Base-by-base conservation (phyloP, 2,797 vertebrate genomes). In the Amblyopsis hoosieri region DNA sequence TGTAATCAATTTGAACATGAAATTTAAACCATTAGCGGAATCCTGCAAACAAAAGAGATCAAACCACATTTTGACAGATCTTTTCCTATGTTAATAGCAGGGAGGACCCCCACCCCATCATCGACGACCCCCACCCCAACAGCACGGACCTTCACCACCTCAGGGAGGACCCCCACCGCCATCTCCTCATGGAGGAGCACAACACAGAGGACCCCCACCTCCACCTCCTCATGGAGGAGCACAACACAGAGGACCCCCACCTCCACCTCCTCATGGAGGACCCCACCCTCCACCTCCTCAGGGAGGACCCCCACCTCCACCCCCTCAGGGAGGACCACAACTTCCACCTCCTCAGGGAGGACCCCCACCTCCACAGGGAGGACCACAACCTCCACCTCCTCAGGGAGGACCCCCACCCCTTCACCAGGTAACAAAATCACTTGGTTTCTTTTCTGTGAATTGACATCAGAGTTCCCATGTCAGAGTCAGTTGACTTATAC, bases 361-460 rank as follows among this genome's bases (percentile, higher is more conserved):
- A 42, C 37, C 37, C 0, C 7, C 7, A 52, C 12, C 12, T 3
- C 23, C 23, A 3, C n/a, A 48, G 58, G 37, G 37, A 42, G 33
- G 33, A 37, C 33, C 33, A 6, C 33, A 5, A 51, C 50, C 0
- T 19, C 50, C 47, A 49, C 11, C 12, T 19, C 19, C 19, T 19
- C 13, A 48, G 52, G 33, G 33, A 37, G 33, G 33, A 37, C 4
- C 33, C 8, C 8, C 37, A 52, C 50, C 1, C 17, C 48, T n/a
- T 14, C 12, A 62, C 60, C 29, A 37, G 54, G 72, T 77, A 77
- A 10, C 1, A 2, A 37, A 12, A 15, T 7, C 1, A 3, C 0
- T 52, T 54, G 6, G 12, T 51, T 17, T 19, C 11, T 14, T 19
- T 17, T 51, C 62, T 2, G 8, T 6, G n/a, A 4, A 23, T 23